Base-by-base conservation (phyloP, 2,888 invertebrate genomes). In the Caenorhabditis drosophilae region DNA sequence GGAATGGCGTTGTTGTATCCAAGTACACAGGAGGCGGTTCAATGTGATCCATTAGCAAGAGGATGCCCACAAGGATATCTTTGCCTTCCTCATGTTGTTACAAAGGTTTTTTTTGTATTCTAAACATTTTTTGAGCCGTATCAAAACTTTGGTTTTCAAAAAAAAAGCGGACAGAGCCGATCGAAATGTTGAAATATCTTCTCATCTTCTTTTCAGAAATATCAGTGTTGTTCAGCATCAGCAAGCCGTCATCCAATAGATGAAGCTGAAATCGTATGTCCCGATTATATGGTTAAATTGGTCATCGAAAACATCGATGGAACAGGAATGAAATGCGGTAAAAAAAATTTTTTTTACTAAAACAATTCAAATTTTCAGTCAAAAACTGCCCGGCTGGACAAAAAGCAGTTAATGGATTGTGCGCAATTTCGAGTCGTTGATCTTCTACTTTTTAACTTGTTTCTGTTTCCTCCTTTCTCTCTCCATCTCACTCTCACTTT, bases 1-100 rank as follows among this genome's bases (percentile, higher is more conserved):
- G 73, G 73, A 6, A 61, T 47, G 16, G 73, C 67, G 12, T 61
- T 73, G 2, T 48, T 73, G 12, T 73, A 64, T 55, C 73, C 73
- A 2, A 36, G 46, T 35, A 73, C 73, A 2, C 68, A 69, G 22
- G 70, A 73, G 27, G 67, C 73, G 0, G 73, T 73, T 12, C 58
- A 57, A 41, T 73, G 73, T 49, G 70, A 73, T 41, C 73, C 73
- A 2, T 40, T 61, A 31, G 56, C 53, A 2, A 38, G 62, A 11
- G 61, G 68, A 15, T 73, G 73, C 26, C 73, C 73, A 0, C 53
- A 57, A 27, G 73, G 67, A 22, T 73, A 67, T 44, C 58, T 69
- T 0, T 70, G 69, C 44, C 54, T 72, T 1, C 68, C 62, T 1
- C 66, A 72, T 36, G 47, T 58, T n/a, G 36, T 41, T 31, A 69